Evolutionary conservation across 2,797 vertebrate genomes (phyloP), one percentile per base, ranked within the genome.

Genomic region (Adrianichthys oophorus): DNA sequence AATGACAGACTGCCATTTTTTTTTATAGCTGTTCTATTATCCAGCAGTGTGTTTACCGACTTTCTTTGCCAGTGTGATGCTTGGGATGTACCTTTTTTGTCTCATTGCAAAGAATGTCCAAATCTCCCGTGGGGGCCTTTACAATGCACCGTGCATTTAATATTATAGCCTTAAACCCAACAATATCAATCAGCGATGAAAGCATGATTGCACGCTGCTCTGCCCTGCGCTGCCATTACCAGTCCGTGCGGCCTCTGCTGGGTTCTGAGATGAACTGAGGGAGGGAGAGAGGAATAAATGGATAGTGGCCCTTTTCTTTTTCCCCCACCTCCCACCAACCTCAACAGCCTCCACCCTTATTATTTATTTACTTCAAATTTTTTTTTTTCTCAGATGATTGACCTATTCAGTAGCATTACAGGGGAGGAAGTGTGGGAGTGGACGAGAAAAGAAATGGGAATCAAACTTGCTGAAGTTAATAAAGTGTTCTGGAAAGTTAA

Each of bases 101-200:
- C 55, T 62, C 59, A 61, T 68, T 68, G 60, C 18, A 5, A 67
- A 63, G 59, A 65, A 70, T 74, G 74, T 81, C 52, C 71, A 65
- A 68, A 54, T 71, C 63, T 56, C 72, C 61, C 0, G 4, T 45
- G 59, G 68, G 63, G 51, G 62, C 64, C 71, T 79, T 85, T 59
- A 72, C 59, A 82, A 84, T 71, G 84, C 77, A 65, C 64, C 84
- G 86, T 89, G 90, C 79, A 76, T 86, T 90, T 87, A 83, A 87
- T 85, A 85, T 81, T 70, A 81, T 66, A 86, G 85, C 82, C 80
- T 88, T 73, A 84, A 85, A 87, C 80, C 82, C 71, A 85, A 89
- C 86, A 85, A 78, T 89, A 85, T 85, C 83, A 87, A 78, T 90
- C 85, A 82, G 72, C 87, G 84, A 85, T 83, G 78, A 88, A 85